Evolutionary conservation across 1,140 invertebrate genomes (phyloP).

Genomic region (Brachionus rotundiformis): DNA sequence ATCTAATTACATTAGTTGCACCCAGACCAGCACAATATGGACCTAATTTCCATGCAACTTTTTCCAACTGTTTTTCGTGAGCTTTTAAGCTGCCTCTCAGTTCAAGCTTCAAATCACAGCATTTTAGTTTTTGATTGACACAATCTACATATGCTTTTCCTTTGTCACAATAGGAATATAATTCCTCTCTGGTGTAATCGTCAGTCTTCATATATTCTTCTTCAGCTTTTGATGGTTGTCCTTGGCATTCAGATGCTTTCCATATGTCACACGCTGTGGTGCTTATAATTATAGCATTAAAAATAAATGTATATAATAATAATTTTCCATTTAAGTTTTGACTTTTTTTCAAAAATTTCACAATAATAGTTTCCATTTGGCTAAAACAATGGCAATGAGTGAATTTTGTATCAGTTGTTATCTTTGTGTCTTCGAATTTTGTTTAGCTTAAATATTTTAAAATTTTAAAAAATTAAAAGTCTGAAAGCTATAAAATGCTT

Average conservation of each 20-base stretch:
- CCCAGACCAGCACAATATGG: constrained; percentile 51
- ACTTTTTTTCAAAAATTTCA: background rate
- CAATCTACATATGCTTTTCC: constrained; percentile 52
- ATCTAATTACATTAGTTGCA: constrained; percentile 27
- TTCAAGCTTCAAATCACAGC: constrained; percentile 50
- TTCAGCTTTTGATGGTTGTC: constrained; percentile 12
- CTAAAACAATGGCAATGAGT: background rate
- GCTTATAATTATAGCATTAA: background rate
- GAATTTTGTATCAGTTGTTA: no score
- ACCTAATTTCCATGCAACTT: constrained; percentile 42
- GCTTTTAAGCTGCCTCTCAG: constrained; percentile 6
- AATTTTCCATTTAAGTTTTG: background rate
- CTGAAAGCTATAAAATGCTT: no score
- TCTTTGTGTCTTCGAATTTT: background rate
- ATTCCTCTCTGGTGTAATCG: constrained; percentile 43
- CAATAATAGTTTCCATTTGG: background rate
- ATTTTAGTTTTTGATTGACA: constrained; percentile 32
- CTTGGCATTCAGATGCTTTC: constrained; percentile 51
- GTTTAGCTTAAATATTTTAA: background rate
- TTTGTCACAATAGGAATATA: constrained; percentile 51
- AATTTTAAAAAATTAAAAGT: no score
- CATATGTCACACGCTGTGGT: constrained; percentile 30
- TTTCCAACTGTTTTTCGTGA: background rate
- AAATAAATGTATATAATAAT: background rate
- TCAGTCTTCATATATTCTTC: constrained; percentile 49